These are phyloP conservation scores for Drosophila santomea DNA, from an alignment of 1,140 invertebrate species.

Conservation along the genomic window DNA sequence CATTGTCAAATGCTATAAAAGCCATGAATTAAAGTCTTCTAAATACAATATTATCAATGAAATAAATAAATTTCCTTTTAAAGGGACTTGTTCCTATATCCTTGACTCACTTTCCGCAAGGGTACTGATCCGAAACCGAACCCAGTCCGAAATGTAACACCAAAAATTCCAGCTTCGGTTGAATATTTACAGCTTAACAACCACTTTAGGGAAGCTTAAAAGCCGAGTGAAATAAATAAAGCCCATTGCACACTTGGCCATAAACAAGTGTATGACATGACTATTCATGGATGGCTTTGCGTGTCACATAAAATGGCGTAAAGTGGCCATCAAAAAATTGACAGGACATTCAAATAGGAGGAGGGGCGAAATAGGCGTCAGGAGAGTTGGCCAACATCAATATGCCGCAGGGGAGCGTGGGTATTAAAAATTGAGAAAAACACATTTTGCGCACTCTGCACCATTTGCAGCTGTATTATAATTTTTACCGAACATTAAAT, in stretches of 20 bases:
- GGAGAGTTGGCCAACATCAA: not conserved
- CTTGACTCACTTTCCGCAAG: not conserved
- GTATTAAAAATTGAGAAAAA: slow-evolving; percentile 74
- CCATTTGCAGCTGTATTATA: slow-evolving; percentile 38
- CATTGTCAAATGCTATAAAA: too few relatives aligned
- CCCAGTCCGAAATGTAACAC: not conserved
- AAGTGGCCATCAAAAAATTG: slow-evolving; percentile 77
- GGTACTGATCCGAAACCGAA: not conserved
- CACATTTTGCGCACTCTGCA: slow-evolving; percentile 65
- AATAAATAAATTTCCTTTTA: not conserved
- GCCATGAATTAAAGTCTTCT: too few relatives aligned
- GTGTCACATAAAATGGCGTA: slow-evolving; percentile 63
- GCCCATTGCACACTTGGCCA: slow-evolving; percentile 43
- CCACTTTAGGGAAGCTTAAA: slow-evolving; percentile 28
- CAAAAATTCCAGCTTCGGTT: slow-evolving; percentile 6
- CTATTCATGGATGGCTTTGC: slow-evolving; percentile 63
- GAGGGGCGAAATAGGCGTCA: not conserved
- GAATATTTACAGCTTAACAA: slow-evolving; percentile 37
- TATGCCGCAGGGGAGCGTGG: slow-evolving; percentile 20
- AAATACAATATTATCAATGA: too few relatives aligned
- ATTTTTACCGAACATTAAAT: slow-evolving; percentile 66
- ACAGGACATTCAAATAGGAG: slow-evolving; percentile 42
- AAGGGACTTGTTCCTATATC: not conserved
- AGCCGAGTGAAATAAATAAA: slow-evolving; percentile 28
- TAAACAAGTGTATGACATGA: slow-evolving; percentile 51